Evolutionary conservation across 2,797 vertebrate species (phyloP), one percentile per base, ranked within the genome.

Genomic region (Sebastes itinus): DNA sequence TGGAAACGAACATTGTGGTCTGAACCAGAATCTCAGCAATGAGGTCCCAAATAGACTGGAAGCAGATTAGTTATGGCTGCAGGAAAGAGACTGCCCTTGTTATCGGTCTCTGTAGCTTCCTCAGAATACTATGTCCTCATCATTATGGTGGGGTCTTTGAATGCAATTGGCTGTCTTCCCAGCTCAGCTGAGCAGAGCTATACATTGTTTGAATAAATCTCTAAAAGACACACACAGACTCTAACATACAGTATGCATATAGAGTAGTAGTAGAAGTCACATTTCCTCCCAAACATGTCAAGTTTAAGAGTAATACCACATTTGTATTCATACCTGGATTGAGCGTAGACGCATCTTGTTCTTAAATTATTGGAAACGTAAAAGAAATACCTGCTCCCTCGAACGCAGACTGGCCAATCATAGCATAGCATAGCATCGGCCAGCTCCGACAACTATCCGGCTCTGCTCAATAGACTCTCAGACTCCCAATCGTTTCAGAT

Each of bases 41-140:
- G 63, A 72, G 46, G 38, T 55, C 66, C 82, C 61, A 65, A 78
- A 78, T 81, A 74, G 72, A 72, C 72, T 79, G 63, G 76, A 69
- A 61, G 77, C 61, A 64, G 52, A 79, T 72, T 84, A 75, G 58
- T 61, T 58, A 54, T 78, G 42, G 13, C 77, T 84, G 27, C 22
- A 79, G 71, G 71, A 77, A 49, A 82, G n/a, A 74, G 33, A 49
- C 59, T 79, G 72, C 28, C 64, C 68, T 73, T 76, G 23, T 73
- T 81, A 69, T 75, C 32, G 1, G 54, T 77, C 63, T 65, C 63
- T 22, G 42, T 25, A 30, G 42, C 63, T 2, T 75, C 68, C 65
- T 75, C 62, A 23, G 73, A 80, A 25, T 56, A 66, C 49, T 20
- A 25, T 72, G 70, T 72, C 33, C 60, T 61, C 63, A 54, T 67